Percentiles rank a stretch among this genome's conserved stretches.
phyloP scores from a whole-genome alignment of 2,888 invertebrate genomes.

The Nebria salina region DNA sequence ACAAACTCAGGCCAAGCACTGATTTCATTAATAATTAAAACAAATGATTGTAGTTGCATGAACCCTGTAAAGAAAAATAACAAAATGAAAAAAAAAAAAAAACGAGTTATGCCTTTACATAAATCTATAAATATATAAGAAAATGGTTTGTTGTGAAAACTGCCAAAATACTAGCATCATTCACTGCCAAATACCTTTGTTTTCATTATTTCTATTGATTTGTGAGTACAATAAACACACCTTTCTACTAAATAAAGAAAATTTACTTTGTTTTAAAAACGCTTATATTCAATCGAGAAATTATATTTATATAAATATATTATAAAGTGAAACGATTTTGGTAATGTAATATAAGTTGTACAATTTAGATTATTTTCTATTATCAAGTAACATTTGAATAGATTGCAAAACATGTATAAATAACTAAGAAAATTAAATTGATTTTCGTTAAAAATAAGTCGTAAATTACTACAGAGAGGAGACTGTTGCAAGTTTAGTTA shows the following conservation, averaged over 20 bases:
- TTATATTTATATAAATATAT: neutral
- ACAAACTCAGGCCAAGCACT: constrained; percentile 42
- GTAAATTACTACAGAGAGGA: constrained; percentile 25
- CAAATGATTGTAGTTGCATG: constrained; percentile 25
- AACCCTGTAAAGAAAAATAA: neutral
- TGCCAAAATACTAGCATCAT: constrained; percentile 44
- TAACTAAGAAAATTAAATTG: constrained; percentile 36
- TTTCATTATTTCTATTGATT: constrained; percentile 29
- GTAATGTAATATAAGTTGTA: constrained; percentile 13
- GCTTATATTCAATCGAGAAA: neutral
- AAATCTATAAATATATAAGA: constrained; percentile 17
- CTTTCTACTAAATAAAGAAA: neutral
- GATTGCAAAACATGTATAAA: constrained; percentile 22
- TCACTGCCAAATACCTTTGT: constrained; percentile 47
- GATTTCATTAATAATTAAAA: constrained; percentile 32
- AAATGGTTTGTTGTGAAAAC: constrained; percentile 38
- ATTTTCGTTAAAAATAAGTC: constrained; percentile 31
- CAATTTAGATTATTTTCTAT: constrained; percentile 36
- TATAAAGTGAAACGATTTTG: neutral
- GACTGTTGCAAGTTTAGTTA: constrained; percentile 14
- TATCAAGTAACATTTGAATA: neutral
- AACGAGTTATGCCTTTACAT: constrained; percentile 37
- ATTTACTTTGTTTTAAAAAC: neutral
- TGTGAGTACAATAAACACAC: neutral
- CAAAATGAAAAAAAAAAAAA: neutral